phyloP scores from a whole-genome alignment of 2,888 invertebrate species.

The Hyposoter dolosus region DNA sequence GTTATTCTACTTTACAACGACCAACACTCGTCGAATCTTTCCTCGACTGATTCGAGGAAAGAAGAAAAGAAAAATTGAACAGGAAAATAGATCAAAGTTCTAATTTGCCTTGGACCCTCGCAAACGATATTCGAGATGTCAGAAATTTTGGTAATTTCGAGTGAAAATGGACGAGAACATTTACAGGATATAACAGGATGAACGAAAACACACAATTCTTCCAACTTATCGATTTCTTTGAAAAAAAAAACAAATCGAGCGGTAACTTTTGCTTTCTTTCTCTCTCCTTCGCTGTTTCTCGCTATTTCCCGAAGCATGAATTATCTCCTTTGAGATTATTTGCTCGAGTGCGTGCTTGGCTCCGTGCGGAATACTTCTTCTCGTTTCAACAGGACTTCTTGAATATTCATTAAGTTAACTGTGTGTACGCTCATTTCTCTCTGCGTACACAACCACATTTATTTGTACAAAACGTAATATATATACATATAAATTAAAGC shows the following conservation, averaged over 20 bases:
- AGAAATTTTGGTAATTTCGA: background rate
- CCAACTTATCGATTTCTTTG: slow-evolving; percentile 46
- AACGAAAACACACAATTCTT: slow-evolving; percentile 2
- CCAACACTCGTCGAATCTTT: slow-evolving; percentile 36
- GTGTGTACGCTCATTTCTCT: slow-evolving; percentile 32
- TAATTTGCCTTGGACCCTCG: background rate
- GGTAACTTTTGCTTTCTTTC: background rate
- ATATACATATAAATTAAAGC: slow-evolving; percentile 9
- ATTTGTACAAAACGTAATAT: background rate
- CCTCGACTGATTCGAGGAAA: background rate
- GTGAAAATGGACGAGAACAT: background rate
- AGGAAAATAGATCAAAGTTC: background rate
- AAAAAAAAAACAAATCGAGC: slow-evolving; percentile 25
- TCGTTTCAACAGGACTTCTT: slow-evolving; percentile 54
- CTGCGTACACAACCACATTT: slow-evolving; percentile 44
- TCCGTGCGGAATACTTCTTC: slow-evolving; percentile 55
- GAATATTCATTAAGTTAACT: slow-evolving; percentile 70
- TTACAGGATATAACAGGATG: background rate
- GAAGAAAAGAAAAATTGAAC: slow-evolving; percentile 23
- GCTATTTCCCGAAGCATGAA: slow-evolving; percentile 37
- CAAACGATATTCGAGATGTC: background rate
- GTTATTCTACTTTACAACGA: slow-evolving; percentile 41
- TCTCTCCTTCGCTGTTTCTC: background rate
- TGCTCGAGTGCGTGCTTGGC: slow-evolving; percentile 55
- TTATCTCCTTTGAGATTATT: slow-evolving; percentile 59